phyloP scores from a whole-genome alignment of 2,113 vertebrate genomes.

The Psammodynastes pulverulentus region DNA sequence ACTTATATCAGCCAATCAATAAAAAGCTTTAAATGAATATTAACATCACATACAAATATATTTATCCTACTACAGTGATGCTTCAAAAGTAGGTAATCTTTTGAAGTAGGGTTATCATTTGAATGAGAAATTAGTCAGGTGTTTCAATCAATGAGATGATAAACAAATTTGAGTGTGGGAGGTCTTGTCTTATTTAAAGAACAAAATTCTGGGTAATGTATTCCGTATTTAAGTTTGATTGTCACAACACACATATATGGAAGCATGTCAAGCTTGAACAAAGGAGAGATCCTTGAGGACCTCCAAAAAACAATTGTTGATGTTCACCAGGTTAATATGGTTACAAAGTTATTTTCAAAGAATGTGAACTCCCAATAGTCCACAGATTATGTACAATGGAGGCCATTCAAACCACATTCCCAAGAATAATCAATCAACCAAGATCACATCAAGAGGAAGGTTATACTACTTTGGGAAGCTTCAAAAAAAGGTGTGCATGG shows the following conservation, averaged over 20 bases:
- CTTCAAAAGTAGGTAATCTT: background rate
- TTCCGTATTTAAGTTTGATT: background rate
- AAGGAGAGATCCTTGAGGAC: background rate
- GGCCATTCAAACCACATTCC: background rate
- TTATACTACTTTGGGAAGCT: background rate
- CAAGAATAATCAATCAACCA: background rate
- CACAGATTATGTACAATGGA: background rate
- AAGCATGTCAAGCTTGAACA: background rate
- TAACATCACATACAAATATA: background rate
- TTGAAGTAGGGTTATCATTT: background rate
- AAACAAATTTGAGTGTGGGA: background rate
- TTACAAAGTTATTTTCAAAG: background rate
- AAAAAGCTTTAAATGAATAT: background rate
- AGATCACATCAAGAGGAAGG: background rate
- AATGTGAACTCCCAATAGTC: background rate
- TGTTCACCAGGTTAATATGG: background rate
- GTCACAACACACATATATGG: background rate
- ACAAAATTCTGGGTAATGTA: background rate
- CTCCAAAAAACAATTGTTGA: background rate
- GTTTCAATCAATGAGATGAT: background rate
- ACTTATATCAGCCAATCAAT: background rate
- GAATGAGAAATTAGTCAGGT: background rate
- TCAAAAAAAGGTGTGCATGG: background rate
- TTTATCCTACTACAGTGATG: background rate
- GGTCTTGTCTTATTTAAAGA: background rate